A percentile compares a stretch with the other conserved stretches of the same genome.
Conservation (phyloP, 2,888 invertebrate species). For the Hedychridium roseum region DNA sequence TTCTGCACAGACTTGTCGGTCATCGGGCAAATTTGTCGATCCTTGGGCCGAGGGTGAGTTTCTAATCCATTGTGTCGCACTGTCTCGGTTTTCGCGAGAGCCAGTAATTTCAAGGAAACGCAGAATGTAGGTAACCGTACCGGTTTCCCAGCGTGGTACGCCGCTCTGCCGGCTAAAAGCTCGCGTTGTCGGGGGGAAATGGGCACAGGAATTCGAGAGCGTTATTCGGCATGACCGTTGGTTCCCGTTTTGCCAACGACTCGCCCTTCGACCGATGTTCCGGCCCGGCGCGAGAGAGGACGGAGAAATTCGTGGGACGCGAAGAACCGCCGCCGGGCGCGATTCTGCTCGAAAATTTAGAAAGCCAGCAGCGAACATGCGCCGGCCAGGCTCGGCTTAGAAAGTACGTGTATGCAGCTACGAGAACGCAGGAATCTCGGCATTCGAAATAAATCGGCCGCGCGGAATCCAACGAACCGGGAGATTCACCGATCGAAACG, state of each 20-base stretch:
- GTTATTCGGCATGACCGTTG: not conserved
- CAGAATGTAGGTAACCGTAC: too few species aligned
- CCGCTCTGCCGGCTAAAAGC: too few species aligned
- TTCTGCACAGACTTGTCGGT: too few species aligned
- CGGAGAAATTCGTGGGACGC: too few species aligned
- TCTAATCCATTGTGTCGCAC: too few species aligned
- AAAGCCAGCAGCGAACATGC: conserved; percentile 18
- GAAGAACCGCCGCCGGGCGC: conserved; percentile 2
- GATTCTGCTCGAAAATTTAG: conserved; percentile 27
- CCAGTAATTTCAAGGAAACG: too few species aligned
- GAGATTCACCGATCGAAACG: not conserved
- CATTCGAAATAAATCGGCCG: not conserved
- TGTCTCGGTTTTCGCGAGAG: too few species aligned
- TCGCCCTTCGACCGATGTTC: not conserved
- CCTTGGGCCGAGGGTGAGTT: too few species aligned
- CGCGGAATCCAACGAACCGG: not conserved
- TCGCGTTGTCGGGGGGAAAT: not conserved
- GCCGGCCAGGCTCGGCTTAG: conserved; percentile 17
- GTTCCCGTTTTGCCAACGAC: not conserved
- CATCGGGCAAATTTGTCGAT: too few species aligned
- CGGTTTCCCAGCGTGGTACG: too few species aligned
- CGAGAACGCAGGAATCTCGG: conserved; percentile 1
- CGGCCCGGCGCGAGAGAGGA: not conserved
- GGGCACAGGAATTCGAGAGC: not conserved
- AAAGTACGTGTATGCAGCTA: conserved; percentile 10